Conservation (phyloP, 2,888 invertebrate species). For the Drosophila neonasuta region DNA sequence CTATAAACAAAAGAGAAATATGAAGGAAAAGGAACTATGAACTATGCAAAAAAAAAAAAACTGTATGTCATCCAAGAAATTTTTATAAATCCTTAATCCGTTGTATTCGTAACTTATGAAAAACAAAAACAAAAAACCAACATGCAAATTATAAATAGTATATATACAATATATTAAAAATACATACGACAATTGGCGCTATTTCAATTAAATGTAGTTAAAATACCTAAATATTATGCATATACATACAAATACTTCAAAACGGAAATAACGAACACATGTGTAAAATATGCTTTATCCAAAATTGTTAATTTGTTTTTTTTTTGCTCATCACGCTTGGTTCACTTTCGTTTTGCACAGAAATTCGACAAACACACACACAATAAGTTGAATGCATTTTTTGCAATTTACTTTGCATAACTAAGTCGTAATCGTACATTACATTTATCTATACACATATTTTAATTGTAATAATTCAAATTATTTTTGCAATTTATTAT, state of each 20-base stretch:
- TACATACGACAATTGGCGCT: conserved; percentile 66
- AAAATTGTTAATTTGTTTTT: conserved; percentile 21
- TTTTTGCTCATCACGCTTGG: neutral
- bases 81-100: conserved; percentile 53
- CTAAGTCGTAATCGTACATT: conserved; percentile 68
- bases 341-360: conserved; percentile 28
- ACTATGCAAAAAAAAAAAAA: conserved; percentile 36
- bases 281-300: conserved; percentile 34
- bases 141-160: conserved; percentile 29
- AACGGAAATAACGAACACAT: conserved; percentile 24
- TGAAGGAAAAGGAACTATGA: conserved; percentile 32
- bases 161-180: conserved; percentile 9
- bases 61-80: conserved; percentile 41
- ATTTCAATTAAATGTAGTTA: conserved; percentile 71
- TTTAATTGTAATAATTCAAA: conserved; percentile 28
- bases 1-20: no score
- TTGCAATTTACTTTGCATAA: conserved; percentile 49
- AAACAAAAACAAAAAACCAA: conserved; percentile 10
- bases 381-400: conserved; percentile 39
- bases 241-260: conserved; percentile 38
- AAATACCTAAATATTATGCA: conserved; percentile 60
- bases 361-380: conserved; percentile 41
- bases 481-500: conserved; percentile 47
- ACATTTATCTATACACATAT: conserved; percentile 21
- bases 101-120: conserved; percentile 51